These are phyloP conservation scores for Ophion slaviceki DNA, from an alignment of 2,888 invertebrate genomes.

Conservation along the genomic window DNA sequence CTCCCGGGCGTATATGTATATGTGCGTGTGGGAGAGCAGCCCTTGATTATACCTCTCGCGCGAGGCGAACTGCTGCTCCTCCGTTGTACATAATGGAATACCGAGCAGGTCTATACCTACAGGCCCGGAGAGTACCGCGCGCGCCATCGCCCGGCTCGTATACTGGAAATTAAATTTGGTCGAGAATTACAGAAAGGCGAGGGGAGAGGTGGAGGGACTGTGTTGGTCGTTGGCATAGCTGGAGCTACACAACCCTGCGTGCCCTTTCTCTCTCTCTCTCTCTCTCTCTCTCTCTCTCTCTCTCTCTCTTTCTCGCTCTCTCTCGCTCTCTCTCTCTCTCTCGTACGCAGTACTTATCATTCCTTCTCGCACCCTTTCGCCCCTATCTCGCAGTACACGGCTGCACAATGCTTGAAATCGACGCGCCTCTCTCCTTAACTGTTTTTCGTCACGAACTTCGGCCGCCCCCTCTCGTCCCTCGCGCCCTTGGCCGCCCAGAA, in stretches of 20 bases:
- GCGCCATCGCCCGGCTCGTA: not conserved
- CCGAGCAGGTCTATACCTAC: slow-evolving; percentile 19
- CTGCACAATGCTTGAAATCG: slow-evolving; percentile 56
- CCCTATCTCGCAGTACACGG: slow-evolving; percentile 30
- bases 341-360: slow-evolving; percentile 20
- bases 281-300: not conserved
- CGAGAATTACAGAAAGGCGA: slow-evolving; percentile 65
- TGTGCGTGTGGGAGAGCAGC: slow-evolving; percentile 10
- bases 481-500: slow-evolving; percentile 42
- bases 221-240: slow-evolving; percentile 42
- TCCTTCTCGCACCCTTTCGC: slow-evolving; percentile 33
- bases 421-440: slow-evolving; percentile 63
- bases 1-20: not conserved
- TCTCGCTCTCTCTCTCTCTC: not conserved
- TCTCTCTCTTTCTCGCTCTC: too few species aligned
- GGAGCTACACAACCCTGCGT: not conserved
- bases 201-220: slow-evolving; percentile 25
- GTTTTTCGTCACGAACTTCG: slow-evolving; percentile 65
- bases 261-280: not conserved
- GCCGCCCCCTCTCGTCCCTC: not conserved
- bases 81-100: slow-evolving; percentile 46
- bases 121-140: slow-evolving; percentile 8
- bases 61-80: slow-evolving; percentile 20
- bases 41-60: slow-evolving; percentile 53
- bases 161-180: slow-evolving; percentile 69